Base-by-base conservation (phyloP, 2,888 invertebrate species). In the Lepidocyrtoides sp. region DNA sequence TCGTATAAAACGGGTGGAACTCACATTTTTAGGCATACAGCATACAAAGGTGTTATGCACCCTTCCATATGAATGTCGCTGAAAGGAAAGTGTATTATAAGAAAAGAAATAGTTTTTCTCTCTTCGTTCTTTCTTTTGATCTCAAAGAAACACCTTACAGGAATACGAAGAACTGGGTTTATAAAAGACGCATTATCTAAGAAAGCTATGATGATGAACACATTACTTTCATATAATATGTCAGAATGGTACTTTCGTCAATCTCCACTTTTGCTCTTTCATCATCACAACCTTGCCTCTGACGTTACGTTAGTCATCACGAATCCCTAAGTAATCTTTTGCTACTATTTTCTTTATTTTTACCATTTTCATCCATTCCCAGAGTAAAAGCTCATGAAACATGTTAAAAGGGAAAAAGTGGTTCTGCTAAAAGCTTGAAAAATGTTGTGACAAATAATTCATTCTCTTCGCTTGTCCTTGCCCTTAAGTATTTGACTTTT, bases 321-420 rank as follows among this genome's bases (percentile, higher is more conserved):
- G 69, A 72, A 72, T 44, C 72, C 36, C 41, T 44, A 17, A 72
- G 72, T 44, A 72, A 72, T 72, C 44, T 72, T 72, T 72, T 44
- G 44, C 72, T 20, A 44, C 23, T 36, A 72, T 23, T 72, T 14
- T 36, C 72, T 44, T 26, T 17, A 4, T 72, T 44, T 23, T 72
- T 44, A 72, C 41, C 72, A 44, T 72, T 17, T 8, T 44, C 8
- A n/a, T n/a, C n/a, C n/a, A n/a, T 44, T n/a, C 72, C 44, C 23
- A 44, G 44, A 72, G 44, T 12, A 29, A 72, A 72, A 23, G 41
- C 72, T 44, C 44, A 44, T 44, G 72, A 72, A 72, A 32, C 44
- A 72, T 44, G 72, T 72, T 72, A 72, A 72, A 72, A 72, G 72
- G 44, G 7, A 44, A 26, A 72, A 72, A 72, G 44, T 44, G 72